These are phyloP conservation scores for Amitus sp. DNA, from an alignment of 2,888 invertebrate species.

Conservation along the genomic window DNA sequence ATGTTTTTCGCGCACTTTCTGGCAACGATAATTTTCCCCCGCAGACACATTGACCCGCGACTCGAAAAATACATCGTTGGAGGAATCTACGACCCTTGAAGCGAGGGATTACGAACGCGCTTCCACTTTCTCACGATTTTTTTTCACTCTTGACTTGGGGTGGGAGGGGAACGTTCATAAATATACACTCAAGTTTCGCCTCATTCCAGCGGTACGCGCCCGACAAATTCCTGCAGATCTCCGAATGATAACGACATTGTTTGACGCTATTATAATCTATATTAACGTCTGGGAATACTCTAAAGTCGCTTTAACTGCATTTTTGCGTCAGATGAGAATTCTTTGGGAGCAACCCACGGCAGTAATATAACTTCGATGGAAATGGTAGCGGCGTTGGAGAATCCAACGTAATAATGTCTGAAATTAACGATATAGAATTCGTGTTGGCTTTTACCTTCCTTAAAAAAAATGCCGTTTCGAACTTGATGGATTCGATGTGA, in stretches of 20 bases:
- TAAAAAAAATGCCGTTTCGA: too few species aligned
- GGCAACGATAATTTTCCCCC: constrained; percentile 11
- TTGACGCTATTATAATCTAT: background rate
- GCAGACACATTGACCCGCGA: constrained; percentile 4
- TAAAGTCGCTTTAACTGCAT: background rate
- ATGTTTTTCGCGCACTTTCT: constrained; percentile 17
- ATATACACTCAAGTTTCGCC: constrained; percentile 29
- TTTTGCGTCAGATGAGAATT: background rate
- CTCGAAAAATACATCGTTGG: background rate
- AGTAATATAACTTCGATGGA: background rate
- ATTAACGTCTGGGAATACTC: background rate
- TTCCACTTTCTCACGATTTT: constrained; percentile 33
- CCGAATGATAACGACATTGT: constrained; percentile 1
- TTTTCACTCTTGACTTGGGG: constrained; percentile 16
- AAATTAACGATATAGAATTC: too few species aligned
- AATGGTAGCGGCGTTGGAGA: too few species aligned
- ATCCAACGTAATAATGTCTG: too few species aligned
- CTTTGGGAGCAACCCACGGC: background rate
- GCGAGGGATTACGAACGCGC: constrained; percentile 21
- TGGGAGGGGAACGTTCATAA: constrained; percentile 21
- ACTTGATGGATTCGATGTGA: too few species aligned
- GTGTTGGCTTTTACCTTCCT: too few species aligned
- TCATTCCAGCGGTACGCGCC: constrained; percentile 11
- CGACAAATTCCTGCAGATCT: constrained; percentile 2
- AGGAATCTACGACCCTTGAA: constrained; percentile 21